These are phyloP conservation scores for Hyaena hyaena DNA, from an alignment of 2,113 vertebrate genomes.

Conservation along the genomic window DNA sequence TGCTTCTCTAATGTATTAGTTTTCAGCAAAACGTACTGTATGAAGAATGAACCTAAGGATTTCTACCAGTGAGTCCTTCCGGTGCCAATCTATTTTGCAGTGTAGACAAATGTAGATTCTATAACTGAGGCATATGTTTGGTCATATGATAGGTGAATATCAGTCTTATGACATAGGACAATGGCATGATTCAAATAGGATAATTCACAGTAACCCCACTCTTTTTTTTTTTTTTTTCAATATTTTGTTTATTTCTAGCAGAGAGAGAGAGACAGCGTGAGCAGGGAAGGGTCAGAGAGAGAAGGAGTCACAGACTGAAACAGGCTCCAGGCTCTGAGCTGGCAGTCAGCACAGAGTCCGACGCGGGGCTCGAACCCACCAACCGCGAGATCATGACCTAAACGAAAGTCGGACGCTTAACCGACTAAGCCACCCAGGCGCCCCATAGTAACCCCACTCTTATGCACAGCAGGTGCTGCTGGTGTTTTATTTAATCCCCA, in stretches of 20 bases:
- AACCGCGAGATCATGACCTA: no score
- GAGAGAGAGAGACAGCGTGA: no score
- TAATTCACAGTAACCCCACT: background rate
- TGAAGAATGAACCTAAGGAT: background rate
- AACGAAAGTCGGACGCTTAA: no score
- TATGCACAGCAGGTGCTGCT: no score
- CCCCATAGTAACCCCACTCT: background rate
- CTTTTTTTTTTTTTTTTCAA: no score
- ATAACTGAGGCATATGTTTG: background rate
- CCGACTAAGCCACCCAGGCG: no score
- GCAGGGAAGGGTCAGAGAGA: no score
- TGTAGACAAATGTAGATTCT: background rate
- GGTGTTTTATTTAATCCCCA: background rate
- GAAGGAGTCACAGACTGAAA: no score
- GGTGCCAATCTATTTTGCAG: conserved; percentile 7
- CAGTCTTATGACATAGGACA: background rate
- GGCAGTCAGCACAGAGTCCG: no score
- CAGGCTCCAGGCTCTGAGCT: no score
- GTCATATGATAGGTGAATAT: background rate
- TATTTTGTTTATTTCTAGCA: no score
- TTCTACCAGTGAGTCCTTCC: background rate
- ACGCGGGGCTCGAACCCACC: no score
- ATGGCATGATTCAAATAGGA: background rate
- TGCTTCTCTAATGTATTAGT: background rate
- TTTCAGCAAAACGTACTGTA: conserved; percentile 36